These are phyloP conservation scores for Diachasma alloeum DNA, from an alignment of 1,140 invertebrate genomes.

Conservation along the genomic window DNA sequence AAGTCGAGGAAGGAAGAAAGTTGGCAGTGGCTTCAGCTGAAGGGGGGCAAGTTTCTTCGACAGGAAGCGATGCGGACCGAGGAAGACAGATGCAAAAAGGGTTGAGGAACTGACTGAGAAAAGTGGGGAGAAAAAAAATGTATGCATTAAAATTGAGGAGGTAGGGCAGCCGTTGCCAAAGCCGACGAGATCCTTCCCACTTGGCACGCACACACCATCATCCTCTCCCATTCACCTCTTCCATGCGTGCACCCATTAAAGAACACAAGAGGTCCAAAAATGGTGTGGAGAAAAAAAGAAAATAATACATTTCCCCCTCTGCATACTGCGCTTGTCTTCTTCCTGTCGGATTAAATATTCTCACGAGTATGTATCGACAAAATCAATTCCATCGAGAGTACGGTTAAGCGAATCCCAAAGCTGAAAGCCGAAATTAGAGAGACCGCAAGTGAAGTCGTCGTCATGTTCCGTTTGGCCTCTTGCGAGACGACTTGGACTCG, in stretches of 20 bases:
- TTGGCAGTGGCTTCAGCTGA: background rate
- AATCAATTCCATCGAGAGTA: background rate
- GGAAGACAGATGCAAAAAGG: background rate
- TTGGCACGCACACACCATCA: background rate
- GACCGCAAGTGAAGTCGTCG: background rate
- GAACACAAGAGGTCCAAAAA: background rate
- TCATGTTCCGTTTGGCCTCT: background rate
- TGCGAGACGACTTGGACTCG: background rate
- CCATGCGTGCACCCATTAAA: background rate
- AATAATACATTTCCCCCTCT: background rate
- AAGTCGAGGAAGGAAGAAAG: background rate
- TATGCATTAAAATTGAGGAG: background rate
- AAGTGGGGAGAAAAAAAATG: background rate
- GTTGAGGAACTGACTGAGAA: background rate
- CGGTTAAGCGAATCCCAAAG: background rate
- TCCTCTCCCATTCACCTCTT: conserved; percentile 21
- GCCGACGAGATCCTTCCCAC: background rate
- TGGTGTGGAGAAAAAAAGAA: background rate
- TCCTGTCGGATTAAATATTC: background rate
- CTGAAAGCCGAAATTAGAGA: background rate
- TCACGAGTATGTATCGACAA: background rate
- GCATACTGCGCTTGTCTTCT: background rate
- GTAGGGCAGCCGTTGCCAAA: background rate
- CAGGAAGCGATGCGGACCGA: conserved; percentile 1
- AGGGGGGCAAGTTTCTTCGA: background rate